Evolutionary conservation across 2,888 invertebrate species (phyloP), one percentile per base, ranked within the genome.

Genomic region (Chrysina gloriosa): DNA sequence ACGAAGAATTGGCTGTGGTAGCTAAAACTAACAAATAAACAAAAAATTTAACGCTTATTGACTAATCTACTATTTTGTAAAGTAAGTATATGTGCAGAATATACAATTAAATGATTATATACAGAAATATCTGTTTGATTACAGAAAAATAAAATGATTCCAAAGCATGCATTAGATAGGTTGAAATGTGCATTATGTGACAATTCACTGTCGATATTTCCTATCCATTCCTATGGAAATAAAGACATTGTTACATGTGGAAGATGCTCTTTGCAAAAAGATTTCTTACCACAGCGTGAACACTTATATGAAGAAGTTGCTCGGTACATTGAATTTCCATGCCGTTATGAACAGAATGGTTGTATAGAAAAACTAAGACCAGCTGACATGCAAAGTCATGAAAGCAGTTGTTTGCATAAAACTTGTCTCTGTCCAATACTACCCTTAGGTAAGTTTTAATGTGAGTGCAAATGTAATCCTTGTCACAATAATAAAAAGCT

Each of bases 141-240:
- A 9, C 25, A 48, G 31, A 34, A 16, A n/a, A n/a, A n/a, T n/a
- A n/a, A n/a, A 23, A 61, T 66, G 31, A 27, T 71, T 29, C 71
- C 74, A 48, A 64, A 69, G 34, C 21, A 68, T 6, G 54, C 65
- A 5, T 27, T 79, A 11, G 61, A 75, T 48, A 73, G 74, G 42
- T 69, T 80, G 36, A 70, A 66, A 45, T 81, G 81, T 66, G 69
- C 63, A 3, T 67, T 67, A 34, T 80, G 81, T 70, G 69, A 74
- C 25, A 76, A 77, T 54, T 74, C 75, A 47, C 71, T 81, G 19
- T 80, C 81, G 4, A 56, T 73, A 31, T 74, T 77, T n/a, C 79
- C 79, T 3, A 70, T 79, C 9, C 74, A 75, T 61, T 73, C 67
- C 7, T 66, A 74, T 48, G 39, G 66, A 19, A 68, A 69, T 23